These are phyloP conservation scores for Scrobipalpa atriplicella DNA, from an alignment of 2,888 invertebrate species.

Conservation along the genomic window DNA sequence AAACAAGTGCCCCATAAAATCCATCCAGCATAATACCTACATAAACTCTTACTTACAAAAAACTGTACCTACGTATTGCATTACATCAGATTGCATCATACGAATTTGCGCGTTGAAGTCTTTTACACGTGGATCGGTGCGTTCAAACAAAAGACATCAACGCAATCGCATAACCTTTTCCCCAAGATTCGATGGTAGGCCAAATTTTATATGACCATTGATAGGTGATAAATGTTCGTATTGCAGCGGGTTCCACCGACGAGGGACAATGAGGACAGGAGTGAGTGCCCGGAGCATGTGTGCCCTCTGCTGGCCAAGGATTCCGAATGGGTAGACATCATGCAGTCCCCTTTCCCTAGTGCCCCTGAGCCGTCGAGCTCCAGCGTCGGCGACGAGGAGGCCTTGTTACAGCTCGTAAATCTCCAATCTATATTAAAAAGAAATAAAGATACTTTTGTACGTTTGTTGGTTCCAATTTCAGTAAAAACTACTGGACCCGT, in stretches of 20 bases:
- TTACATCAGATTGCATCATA: not conserved
- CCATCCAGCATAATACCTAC: too few relatives aligned
- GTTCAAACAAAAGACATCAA: not conserved
- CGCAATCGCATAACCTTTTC: not conserved
- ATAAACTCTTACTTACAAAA: too few relatives aligned
- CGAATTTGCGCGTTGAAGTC: not conserved
- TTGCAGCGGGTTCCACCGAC: too few relatives aligned
- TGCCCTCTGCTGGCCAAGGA: constrained; percentile 73
- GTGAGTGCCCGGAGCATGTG: constrained; percentile 40
- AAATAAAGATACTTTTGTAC: not conserved
- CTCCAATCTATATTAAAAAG: too few relatives aligned
- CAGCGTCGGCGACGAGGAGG: constrained; percentile 55
- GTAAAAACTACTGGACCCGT: too few relatives aligned
- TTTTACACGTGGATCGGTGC: not conserved
- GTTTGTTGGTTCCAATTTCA: not conserved
- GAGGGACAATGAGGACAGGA: constrained; percentile 32
- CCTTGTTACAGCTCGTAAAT: constrained; percentile 66
- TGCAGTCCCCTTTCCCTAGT: constrained; percentile 48
- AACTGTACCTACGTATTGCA: not conserved
- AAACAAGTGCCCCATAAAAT: too few relatives aligned
- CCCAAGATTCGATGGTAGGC: too few relatives aligned
- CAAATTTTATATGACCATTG: too few relatives aligned
- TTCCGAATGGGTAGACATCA: constrained; percentile 74
- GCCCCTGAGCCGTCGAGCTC: constrained; percentile 37
- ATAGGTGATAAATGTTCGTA: too few relatives aligned